phyloP scores from a whole-genome alignment of 2,888 invertebrate species.

The Oligia latruncula region DNA sequence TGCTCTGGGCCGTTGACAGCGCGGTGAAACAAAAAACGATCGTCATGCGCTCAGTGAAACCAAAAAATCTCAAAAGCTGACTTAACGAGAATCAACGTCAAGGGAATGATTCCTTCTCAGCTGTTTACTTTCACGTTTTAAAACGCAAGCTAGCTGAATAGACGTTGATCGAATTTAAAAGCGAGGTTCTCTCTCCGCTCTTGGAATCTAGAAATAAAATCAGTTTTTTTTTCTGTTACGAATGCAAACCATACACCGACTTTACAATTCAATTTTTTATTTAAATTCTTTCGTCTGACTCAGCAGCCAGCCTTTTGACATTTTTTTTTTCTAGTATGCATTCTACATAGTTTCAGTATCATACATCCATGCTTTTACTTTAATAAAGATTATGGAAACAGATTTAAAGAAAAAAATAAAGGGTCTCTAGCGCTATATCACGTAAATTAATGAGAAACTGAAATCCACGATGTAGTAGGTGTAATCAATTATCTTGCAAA shows the following conservation, averaged over 20 bases:
- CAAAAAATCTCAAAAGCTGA: background rate
- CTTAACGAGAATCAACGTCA: background rate
- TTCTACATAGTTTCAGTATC: background rate
- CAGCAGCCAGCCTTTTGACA: background rate
- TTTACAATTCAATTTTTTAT: slow-evolving; percentile 1
- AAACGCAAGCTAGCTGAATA: background rate
- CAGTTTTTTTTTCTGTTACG: background rate
- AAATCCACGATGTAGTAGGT: background rate
- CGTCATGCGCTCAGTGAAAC: background rate
- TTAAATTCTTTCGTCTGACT: background rate
- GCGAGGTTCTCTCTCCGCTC: background rate
- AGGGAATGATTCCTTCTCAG: background rate
- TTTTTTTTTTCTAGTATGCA: background rate
- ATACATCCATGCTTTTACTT: background rate
- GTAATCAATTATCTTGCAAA: background rate
- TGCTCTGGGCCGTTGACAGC: background rate
- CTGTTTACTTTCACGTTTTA: background rate
- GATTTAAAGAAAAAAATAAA: background rate
- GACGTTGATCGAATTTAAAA: background rate
- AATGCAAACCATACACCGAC: background rate
- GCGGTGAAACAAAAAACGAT: background rate
- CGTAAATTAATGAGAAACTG: background rate
- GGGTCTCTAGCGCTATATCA: background rate
- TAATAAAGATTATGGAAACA: background rate
- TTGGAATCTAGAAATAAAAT: background rate